These are phyloP conservation scores for Cheilosia vernalis DNA, from an alignment of 2,888 invertebrate genomes.

Conservation along the genomic window DNA sequence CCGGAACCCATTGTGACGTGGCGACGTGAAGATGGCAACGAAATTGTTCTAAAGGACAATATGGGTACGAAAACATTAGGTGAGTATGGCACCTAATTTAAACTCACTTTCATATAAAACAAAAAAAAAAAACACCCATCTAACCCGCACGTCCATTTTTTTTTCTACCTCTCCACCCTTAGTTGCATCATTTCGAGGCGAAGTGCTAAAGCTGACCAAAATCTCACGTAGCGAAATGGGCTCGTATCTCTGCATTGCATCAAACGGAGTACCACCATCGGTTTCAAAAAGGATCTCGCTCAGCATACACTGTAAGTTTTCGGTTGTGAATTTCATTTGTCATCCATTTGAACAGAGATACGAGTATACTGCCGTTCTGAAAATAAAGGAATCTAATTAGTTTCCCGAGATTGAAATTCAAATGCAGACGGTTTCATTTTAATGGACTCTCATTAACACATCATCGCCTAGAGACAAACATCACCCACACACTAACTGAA, in stretches of 20 bases:
- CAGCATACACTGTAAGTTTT: constrained; percentile 94
- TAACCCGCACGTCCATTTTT: constrained; percentile 41
- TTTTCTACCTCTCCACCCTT: constrained; percentile 79
- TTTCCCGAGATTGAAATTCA: constrained; percentile 69
- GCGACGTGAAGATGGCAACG: constrained; percentile 92
- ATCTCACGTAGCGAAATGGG: constrained; percentile 95
- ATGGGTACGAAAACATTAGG: constrained; percentile 87
- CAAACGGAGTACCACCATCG: constrained; percentile 93
- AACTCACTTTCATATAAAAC: constrained; percentile 27
- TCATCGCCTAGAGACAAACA: constrained; percentile 61
- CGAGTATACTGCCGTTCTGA: not conserved
- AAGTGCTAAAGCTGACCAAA: constrained; percentile 90
- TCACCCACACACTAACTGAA: constrained; percentile 17
- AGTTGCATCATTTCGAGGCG: constrained; percentile 90
- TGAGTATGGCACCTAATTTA: constrained; percentile 78
- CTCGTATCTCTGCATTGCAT: constrained; percentile 94
- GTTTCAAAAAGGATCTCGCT: constrained; percentile 94
- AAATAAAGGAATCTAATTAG: constrained; percentile 58
- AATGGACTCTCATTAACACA: constrained; percentile 69
- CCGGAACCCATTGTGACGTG: constrained; percentile 92
- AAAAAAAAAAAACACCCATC: constrained; percentile 22
- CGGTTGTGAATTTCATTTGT: constrained; percentile 44
- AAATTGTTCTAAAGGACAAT: constrained; percentile 90
- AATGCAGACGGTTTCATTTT: constrained; percentile 55
- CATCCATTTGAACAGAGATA: constrained; percentile 7